Evolutionary conservation across 2,888 invertebrate genomes (phyloP).

Genomic region (Spodoptera exigua): DNA sequence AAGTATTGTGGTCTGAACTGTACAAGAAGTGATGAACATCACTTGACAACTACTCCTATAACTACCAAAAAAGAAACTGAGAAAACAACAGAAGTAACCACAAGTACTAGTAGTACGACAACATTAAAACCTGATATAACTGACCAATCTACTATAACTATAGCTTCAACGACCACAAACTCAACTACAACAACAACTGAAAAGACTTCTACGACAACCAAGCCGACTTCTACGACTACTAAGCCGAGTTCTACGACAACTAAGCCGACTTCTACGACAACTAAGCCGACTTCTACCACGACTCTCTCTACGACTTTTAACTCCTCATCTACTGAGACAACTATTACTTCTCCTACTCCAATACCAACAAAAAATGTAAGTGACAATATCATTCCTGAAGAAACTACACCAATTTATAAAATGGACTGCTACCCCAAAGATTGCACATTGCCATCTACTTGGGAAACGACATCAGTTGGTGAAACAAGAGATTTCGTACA

Average conservation of each 20-base stretch:
- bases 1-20: slow-evolving; percentile 38
- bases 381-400: slow-evolving; percentile 26
- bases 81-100: not conserved
- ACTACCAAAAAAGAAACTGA: not conserved
- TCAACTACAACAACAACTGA: not conserved
- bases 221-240: too few relatives aligned
- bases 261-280: too few relatives aligned
- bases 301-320: too few relatives aligned
- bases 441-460: slow-evolving; percentile 74
- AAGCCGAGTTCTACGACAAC: too few relatives aligned
- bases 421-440: slow-evolving; percentile 60
- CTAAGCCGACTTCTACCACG: too few relatives aligned
- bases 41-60: slow-evolving; percentile 1
- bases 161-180: too few relatives aligned
- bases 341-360: too few relatives aligned
- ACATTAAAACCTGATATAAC: slow-evolving; percentile 16
- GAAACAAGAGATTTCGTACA: slow-evolving; percentile 80
- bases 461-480: slow-evolving; percentile 79
- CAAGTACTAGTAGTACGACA: slow-evolving; percentile 20
- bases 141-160: too few relatives aligned
- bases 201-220: too few relatives aligned
- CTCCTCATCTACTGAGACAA: too few relatives aligned
- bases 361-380: slow-evolving; percentile 2
- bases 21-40: slow-evolving; percentile 16
- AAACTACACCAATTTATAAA: not conserved